phyloP scores from a whole-genome alignment of 2,888 invertebrate genomes.

The Conistra vaccinii region DNA sequence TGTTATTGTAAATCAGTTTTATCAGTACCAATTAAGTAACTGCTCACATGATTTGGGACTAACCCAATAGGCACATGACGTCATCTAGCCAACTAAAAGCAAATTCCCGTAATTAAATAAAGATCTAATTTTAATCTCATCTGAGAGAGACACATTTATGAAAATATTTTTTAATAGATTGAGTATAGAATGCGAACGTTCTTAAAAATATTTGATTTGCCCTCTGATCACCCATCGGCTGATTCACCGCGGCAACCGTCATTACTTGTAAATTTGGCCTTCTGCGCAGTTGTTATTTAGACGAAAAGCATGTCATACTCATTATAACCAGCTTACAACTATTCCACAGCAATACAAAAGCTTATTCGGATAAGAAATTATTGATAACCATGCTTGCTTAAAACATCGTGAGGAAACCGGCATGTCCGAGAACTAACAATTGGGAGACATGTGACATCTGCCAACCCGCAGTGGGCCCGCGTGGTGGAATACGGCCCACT shows the following conservation, averaged over 20 bases:
- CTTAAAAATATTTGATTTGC: background rate
- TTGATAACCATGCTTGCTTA: no score
- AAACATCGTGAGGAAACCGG: no score
- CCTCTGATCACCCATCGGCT: background rate
- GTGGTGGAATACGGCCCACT: no score
- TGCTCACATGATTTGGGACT: background rate
- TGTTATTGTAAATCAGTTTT: slow-evolving; percentile 26
- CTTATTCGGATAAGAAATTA: no score
- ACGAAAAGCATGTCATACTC: no score
- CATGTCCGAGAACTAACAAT: no score
- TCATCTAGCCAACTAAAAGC: background rate
- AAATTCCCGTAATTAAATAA: background rate
- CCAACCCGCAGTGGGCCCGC: no score
- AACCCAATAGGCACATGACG: background rate
- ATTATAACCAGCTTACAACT: no score
- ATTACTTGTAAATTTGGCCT: background rate
- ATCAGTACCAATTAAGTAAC: background rate
- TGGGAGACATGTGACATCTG: no score
- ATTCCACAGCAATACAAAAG: no score
- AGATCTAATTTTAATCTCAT: background rate
- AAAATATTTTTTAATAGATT: background rate
- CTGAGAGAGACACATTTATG: background rate
- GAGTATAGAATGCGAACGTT: background rate
- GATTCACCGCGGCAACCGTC: background rate
- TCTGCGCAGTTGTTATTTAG: no score